phyloP scores from a whole-genome alignment of 2,888 invertebrate genomes.

The Eupeodes latifasciatus region DNA sequence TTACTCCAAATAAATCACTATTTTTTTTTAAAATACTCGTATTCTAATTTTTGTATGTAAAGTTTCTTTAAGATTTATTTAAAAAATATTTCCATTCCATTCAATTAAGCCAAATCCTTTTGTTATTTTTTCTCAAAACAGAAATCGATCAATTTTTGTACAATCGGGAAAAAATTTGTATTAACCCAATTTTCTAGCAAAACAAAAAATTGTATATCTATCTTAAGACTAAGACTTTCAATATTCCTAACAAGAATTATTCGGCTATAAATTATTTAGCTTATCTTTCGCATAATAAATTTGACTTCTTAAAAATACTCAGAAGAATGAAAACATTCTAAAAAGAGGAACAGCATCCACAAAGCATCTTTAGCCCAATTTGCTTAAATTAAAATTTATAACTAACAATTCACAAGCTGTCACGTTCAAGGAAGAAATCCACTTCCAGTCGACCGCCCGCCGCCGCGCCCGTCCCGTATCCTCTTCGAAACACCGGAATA shows the following conservation, averaged over 20 bases:
- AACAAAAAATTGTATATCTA: not conserved
- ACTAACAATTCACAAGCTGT: constrained; percentile 67
- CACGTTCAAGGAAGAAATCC: constrained; percentile 35
- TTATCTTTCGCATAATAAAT: constrained; percentile 41
- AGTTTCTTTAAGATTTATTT: too few species aligned
- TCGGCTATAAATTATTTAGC: constrained; percentile 41
- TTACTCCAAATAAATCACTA: too few species aligned
- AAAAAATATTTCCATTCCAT: too few species aligned
- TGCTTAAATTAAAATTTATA: constrained; percentile 71
- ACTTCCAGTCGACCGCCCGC: not conserved
- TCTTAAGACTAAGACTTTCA: not conserved
- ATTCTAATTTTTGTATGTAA: too few species aligned
- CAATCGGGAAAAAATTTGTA: too few species aligned
- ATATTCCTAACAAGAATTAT: constrained; percentile 5
- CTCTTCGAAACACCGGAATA: not conserved
- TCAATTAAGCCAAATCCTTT: too few species aligned
- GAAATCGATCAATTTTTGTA: too few species aligned
- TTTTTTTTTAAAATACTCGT: too few species aligned
- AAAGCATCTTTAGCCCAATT: constrained; percentile 56
- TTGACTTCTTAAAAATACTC: constrained; percentile 2
- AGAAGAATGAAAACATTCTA: not conserved
- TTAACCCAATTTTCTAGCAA: not conserved
- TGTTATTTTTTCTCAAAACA: too few species aligned
- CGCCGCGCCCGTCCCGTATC: not conserved
- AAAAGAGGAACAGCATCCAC: constrained; percentile 28